These are phyloP conservation scores for Achatina immaculata DNA, from an alignment of 1,140 invertebrate genomes.

Conservation along the genomic window DNA sequence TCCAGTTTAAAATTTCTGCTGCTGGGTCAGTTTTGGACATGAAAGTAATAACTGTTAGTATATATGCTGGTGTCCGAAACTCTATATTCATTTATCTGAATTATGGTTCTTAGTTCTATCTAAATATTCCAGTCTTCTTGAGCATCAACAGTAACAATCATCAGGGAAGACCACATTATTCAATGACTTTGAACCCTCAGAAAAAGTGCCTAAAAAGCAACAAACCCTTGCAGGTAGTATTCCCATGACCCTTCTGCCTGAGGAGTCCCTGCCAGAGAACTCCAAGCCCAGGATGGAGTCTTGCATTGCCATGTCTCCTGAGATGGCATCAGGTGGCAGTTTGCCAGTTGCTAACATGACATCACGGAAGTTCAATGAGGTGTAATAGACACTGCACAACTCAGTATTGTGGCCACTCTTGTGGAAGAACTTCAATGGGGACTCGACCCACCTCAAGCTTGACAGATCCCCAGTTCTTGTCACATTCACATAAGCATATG, in stretches of 20 bases:
- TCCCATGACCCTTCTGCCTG: slow-evolving; percentile 91
- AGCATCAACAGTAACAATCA: no score
- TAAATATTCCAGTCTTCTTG: no score
- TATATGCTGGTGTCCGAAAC: no score
- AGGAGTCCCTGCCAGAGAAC: slow-evolving; percentile 83
- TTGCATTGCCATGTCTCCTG: slow-evolving; percentile 76
- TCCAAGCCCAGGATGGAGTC: slow-evolving; percentile 96
- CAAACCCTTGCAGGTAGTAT: slow-evolving; percentile 84
- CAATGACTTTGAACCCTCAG: no score
- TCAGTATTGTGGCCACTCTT: slow-evolving; percentile 70
- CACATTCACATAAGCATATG: slow-evolving; percentile 94
- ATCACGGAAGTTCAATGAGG: slow-evolving; percentile 96
- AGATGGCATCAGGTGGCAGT: slow-evolving; percentile 92
- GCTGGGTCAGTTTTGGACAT: no score
- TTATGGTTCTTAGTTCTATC: no score
- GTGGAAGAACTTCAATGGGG: slow-evolving; percentile 76
- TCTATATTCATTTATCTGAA: no score
- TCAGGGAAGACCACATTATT: no score
- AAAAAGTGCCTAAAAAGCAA: no score
- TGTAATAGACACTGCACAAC: slow-evolving; percentile 90
- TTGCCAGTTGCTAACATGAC: slow-evolving; percentile 97
- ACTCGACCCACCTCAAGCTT: slow-evolving; percentile 93
- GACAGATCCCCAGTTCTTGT: slow-evolving; percentile 90
- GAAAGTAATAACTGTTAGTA: no score
- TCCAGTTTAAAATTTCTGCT: no score